Conservation (phyloP, 2,797 vertebrate species). For the Mastacembelus armatus region DNA sequence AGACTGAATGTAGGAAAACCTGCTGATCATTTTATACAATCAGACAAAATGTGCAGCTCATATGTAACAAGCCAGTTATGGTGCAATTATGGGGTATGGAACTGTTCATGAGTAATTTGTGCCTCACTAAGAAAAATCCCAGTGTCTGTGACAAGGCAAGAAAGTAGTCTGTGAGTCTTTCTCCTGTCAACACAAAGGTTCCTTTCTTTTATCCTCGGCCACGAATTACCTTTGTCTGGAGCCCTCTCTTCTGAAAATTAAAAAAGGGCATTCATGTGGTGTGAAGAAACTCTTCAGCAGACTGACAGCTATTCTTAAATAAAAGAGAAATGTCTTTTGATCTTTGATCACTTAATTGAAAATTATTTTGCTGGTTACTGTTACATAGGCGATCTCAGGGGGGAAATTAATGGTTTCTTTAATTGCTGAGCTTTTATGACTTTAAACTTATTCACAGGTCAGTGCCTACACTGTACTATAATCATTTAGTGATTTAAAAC, state of each 20-base stretch:
- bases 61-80: conserved; percentile 1
- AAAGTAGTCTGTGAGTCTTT: conserved; percentile 41
- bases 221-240: conserved; percentile 65
- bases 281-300: conserved; percentile 23
- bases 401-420: conserved; percentile 25
- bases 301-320: conserved; percentile 29
- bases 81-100: conserved; percentile 5
- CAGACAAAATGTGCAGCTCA: conserved; percentile 23
- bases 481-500: conserved; percentile 38
- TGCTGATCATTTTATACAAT: conserved; percentile 10
- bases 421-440: conserved; percentile 9
- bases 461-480: conserved; percentile 10
- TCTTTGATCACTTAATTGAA: conserved; percentile 3
- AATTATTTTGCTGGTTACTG: conserved; percentile 12
- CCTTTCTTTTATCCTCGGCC: conserved; percentile 38
- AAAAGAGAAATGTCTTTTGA: conserved; percentile 7
- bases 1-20: conserved; percentile 8
- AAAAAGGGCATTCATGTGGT: conserved; percentile 55
- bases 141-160: conserved; percentile 21
- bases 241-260: conserved; percentile 67
- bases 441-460: conserved; percentile 17
- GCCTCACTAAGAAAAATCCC: neutral
- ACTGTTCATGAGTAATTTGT: conserved; percentile 29
- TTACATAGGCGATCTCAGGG: conserved; percentile 5
- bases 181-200: conserved; percentile 29